Evolutionary conservation across 2,888 invertebrate genomes (phyloP), one percentile per base, ranked within the genome.

Genomic region (Papilio demoleus): DNA sequence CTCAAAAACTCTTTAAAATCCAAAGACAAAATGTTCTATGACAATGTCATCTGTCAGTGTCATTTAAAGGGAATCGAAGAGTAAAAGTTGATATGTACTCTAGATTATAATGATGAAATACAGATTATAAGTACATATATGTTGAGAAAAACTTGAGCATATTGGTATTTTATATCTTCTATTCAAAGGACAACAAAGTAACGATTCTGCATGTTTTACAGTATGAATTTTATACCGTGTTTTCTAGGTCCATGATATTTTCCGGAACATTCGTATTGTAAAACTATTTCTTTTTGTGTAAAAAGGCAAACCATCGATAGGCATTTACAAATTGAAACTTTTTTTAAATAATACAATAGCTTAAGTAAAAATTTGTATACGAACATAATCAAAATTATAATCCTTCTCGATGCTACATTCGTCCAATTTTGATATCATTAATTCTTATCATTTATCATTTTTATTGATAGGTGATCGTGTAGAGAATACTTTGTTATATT

Each of bases 401-500:
- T 56, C n/a, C 17, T 53, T 31, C n/a, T 31, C 12, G n/a, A 56
- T 17, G 5, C 9, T 53, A 27, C 53, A 56, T 31, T 11, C 24
- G n/a, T n/a, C 19, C 12, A 3, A 31, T 56, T 56, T 56, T 53
- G 14, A 31, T 56, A 56, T 31, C 53, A 9, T 56, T 6, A 17
- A 56, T 56, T 56, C 53, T 56, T 56, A 56, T 56, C 53, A n/a
- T 17, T 68, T 63, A 63, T 68, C 62, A 59, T 50, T 68, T n/a
- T 31, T 58, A 42, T 45, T 63, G 63, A 45, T 8, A 63, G 36
- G 34, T 34, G 8, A 63, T 53, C 27, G 36, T 27, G 40, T 53
- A 38, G 5, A 3, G 40, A 12, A 4, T 40, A 36, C 38, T 11
- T 63, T 34, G n/a, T 50, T 8, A 34, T 65, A 47, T 8, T 47